Conservation (phyloP, 2,797 vertebrate species). For the Helarctos malayanus region DNA sequence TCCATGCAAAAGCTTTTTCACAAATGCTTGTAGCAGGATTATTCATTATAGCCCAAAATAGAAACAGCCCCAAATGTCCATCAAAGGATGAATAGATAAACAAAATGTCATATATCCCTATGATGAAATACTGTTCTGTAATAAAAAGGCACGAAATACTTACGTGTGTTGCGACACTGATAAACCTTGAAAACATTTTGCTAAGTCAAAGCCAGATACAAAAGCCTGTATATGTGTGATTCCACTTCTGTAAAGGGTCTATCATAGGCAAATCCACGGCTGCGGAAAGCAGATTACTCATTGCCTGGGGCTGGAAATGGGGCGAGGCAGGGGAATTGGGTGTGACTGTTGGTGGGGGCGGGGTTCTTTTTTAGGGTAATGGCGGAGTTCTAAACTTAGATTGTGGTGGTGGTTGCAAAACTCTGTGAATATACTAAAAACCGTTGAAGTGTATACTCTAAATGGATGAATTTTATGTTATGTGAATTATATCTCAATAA, state of each 20-base stretch:
- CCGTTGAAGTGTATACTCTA: background rate
- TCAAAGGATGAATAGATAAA: background rate
- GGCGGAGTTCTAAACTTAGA: background rate
- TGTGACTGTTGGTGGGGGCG: background rate
- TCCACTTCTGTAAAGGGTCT: background rate
- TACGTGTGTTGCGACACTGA: background rate
- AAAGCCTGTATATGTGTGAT: background rate
- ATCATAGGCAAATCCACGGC: background rate
- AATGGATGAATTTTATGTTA: constrained; percentile 41
- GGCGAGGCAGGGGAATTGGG: background rate
- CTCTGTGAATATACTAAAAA: background rate
- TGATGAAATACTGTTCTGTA: background rate
- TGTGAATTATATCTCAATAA: constrained; percentile 46
- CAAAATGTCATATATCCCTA: background rate
- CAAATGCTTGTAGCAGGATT: background rate
- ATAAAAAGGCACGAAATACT: background rate
- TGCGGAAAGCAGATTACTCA: background rate
- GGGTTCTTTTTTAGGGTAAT: background rate
- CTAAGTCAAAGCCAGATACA: background rate
- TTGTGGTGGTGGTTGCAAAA: background rate
- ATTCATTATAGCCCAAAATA: background rate
- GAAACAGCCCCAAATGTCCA: background rate
- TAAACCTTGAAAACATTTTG: background rate
- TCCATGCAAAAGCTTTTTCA: background rate
- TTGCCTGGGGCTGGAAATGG: background rate